A percentile compares a stretch with the other conserved stretches of the same genome.
Conservation (phyloP, 2,797 vertebrate genomes). For the Pangasius mekongensis region DNA sequence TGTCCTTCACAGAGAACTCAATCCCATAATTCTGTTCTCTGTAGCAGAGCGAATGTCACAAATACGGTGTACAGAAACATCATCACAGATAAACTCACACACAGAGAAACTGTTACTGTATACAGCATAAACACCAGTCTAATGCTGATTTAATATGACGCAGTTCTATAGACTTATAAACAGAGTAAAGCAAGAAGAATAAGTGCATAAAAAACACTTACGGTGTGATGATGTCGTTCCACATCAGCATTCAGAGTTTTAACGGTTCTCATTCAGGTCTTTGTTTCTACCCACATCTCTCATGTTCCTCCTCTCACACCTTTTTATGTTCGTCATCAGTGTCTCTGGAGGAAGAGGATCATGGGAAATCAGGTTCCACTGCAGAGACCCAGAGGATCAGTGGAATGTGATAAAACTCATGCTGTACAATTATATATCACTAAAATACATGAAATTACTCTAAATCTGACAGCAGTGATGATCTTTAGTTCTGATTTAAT, state of each 20-base stretch:
- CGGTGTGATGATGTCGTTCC: not conserved
- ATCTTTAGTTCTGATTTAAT: not conserved
- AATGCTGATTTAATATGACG: not conserved
- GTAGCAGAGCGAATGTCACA: not conserved
- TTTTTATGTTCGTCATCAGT: not conserved
- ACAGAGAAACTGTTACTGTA: not conserved
- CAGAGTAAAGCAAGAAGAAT: not conserved
- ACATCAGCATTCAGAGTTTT: not conserved
- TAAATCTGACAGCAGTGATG: not conserved
- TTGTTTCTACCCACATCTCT: not conserved
- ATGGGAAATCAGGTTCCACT: conserved; percentile 45
- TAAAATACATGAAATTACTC: not conserved
- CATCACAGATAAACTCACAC: not conserved
- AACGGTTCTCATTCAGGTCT: not conserved
- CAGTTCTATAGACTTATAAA: not conserved
- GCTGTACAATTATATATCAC: not conserved
- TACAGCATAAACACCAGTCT: not conserved
- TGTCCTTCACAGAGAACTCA: not conserved
- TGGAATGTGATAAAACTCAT: not conserved
- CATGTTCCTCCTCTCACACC: conserved; percentile 14
- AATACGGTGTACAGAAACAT: not conserved
- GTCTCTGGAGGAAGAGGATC: conserved; percentile 27
- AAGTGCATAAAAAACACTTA: not conserved
- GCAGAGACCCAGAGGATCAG: conserved; percentile 38
- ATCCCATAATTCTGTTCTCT: not conserved